Percentiles rank a stretch among this genome's conserved stretches.
These are phyloP conservation scores for Drosophila orosa DNA, from an alignment of 1,140 invertebrate species.

Conservation along the genomic window DNA sequence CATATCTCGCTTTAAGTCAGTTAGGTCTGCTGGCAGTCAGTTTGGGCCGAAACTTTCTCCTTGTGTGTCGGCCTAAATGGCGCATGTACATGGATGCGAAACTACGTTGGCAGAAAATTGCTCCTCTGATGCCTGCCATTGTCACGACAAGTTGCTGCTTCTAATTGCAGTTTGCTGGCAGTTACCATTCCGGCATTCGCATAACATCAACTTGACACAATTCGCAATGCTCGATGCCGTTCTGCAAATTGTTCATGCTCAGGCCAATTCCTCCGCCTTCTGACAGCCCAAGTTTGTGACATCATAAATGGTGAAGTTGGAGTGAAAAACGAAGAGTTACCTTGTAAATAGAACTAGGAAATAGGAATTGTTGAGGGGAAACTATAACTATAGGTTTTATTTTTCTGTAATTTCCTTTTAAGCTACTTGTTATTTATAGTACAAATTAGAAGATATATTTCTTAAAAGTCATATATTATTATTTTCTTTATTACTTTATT, in stretches of 20 bases:
- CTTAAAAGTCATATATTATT: too few species aligned
- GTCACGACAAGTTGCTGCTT: slow-evolving; percentile 48
- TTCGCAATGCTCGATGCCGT: slow-evolving; percentile 32
- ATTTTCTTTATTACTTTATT: background rate
- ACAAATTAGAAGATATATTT: background rate
- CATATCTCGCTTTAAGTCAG: slow-evolving; percentile 5
- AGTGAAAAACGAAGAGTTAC: background rate
- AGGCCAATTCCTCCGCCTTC: slow-evolving; percentile 15
- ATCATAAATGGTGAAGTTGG: slow-evolving; percentile 18
- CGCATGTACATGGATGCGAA: slow-evolving; percentile 21
- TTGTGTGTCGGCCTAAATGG: slow-evolving; percentile 29
- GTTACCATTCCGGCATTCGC: slow-evolving; percentile 37
- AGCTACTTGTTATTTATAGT: background rate
- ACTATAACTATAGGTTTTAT: background rate
- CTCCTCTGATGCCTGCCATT: slow-evolving; percentile 47
- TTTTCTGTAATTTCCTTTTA: background rate
- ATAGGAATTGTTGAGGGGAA: background rate
- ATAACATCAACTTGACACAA: slow-evolving; percentile 52
- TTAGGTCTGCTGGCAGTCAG: background rate
- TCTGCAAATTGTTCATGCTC: slow-evolving; percentile 25
- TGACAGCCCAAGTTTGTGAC: slow-evolving; percentile 16
- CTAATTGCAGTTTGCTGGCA: slow-evolving; percentile 51
- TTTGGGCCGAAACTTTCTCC: slow-evolving; percentile 31
- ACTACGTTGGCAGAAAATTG: slow-evolving; percentile 30
- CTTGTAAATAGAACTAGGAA: background rate